phyloP scores from a whole-genome alignment of 2,888 invertebrate species.

The Lasiommata megera region DNA sequence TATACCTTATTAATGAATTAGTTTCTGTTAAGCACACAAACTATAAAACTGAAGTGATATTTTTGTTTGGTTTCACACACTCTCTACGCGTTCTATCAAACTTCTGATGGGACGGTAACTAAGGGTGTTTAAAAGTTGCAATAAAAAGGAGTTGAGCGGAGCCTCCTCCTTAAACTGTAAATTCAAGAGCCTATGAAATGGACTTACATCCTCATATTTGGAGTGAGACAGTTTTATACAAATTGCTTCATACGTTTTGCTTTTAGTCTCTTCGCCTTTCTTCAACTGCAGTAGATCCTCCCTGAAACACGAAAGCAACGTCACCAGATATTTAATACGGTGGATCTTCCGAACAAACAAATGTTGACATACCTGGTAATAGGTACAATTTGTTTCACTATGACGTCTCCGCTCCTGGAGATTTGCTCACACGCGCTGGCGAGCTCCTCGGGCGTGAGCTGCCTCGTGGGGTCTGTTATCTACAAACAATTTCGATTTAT shows the following conservation, averaged over 20 bases:
- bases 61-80: too few species aligned
- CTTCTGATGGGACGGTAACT: too few species aligned
- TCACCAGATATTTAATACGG: not conserved
- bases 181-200: not conserved
- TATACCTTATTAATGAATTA: too few species aligned
- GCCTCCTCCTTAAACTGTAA: too few species aligned
- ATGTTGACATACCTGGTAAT: conserved; percentile 47
- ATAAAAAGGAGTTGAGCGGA: too few species aligned
- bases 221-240: conserved; percentile 81
- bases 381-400: conserved; percentile 43
- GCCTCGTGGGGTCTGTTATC: conserved; percentile 59
- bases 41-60: too few species aligned
- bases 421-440: conserved; percentile 47
- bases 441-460: conserved; percentile 46
- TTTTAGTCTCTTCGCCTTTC: conserved; percentile 93
- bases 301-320: conserved; percentile 55
- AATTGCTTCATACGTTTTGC: conserved; percentile 92
- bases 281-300: conserved; percentile 87
- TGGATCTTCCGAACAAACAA: not conserved
- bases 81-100: too few species aligned
- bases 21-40: too few species aligned
- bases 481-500: conserved; percentile 22
- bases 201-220: conserved; percentile 39
- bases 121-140: too few species aligned
- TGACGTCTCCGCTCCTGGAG: conserved; percentile 45